A percentile compares a stretch with the other conserved stretches of the same genome.
These are phyloP conservation scores for Oceanodroma tethys DNA, from an alignment of 2,113 vertebrate genomes.

Conservation along the genomic window DNA sequence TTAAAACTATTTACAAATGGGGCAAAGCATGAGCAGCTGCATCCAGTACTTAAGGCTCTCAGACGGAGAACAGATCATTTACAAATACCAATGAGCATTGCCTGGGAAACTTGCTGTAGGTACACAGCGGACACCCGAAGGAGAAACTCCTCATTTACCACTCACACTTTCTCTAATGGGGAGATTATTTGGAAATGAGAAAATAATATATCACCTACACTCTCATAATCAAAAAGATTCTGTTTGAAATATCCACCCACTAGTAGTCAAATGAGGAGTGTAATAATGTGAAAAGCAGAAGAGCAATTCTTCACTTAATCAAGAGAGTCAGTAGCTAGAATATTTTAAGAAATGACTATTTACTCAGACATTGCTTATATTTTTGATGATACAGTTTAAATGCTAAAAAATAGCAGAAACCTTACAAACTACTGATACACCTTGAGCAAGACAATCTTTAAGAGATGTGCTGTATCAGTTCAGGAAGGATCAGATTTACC, in stretches of 20 bases:
- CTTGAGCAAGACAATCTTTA: neutral
- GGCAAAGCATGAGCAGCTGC: constrained; percentile 23
- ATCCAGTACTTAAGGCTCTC: constrained; percentile 32
- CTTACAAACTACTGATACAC: neutral
- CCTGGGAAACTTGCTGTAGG: neutral
- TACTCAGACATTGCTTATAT: neutral
- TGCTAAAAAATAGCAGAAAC: neutral
- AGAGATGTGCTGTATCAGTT: neutral
- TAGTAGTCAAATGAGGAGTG: neutral
- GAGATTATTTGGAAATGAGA: constrained; percentile 41
- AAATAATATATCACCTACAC: constrained; percentile 26
- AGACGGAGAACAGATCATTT: constrained; percentile 12
- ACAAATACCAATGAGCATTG: neutral
- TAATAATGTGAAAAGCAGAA: neutral
- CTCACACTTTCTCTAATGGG: neutral
- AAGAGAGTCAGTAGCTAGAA: neutral
- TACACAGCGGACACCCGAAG: neutral
- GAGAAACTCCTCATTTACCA: constrained; percentile 34
- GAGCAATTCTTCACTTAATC: neutral
- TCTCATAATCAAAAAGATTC: constrained; percentile 8
- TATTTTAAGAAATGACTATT: neutral
- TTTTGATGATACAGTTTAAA: neutral
- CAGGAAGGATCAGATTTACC: neutral
- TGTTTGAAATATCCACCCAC: constrained; percentile 16
- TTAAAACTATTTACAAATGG: constrained; percentile 57